These are phyloP conservation scores for Eremobia ochroleuca DNA, from an alignment of 2,888 invertebrate species.

Conservation along the genomic window DNA sequence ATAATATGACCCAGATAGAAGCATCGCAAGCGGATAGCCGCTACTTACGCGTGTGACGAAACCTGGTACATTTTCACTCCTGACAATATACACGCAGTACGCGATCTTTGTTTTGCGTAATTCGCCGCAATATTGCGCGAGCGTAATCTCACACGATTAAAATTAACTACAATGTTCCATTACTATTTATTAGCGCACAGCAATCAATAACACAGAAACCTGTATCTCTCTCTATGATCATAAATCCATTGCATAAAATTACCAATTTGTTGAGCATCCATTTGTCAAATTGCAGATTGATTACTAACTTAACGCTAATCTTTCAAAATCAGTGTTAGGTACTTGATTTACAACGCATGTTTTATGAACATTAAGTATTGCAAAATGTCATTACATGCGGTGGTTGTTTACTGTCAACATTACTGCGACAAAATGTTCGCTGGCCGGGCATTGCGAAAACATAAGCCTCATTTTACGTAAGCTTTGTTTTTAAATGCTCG, in stretches of 20 bases:
- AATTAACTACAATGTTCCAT: conserved; percentile 57
- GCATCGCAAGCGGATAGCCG: conserved; percentile 80
- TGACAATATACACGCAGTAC: conserved; percentile 83
- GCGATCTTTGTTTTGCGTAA: conserved; percentile 84
- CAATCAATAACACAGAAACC: conserved; percentile 48
- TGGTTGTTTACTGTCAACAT: conserved; percentile 54
- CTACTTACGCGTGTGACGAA: conserved; percentile 77
- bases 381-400: conserved; percentile 61
- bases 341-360: conserved; percentile 63
- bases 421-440: conserved; percentile 47
- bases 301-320: conserved; percentile 51
- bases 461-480: conserved; percentile 64
- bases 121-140: conserved; percentile 63
- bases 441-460: conserved; percentile 65
- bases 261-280: conserved; percentile 50
- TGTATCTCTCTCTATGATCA: conserved; percentile 34
- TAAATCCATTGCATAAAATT: conserved; percentile 59
- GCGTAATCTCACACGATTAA: conserved; percentile 66
- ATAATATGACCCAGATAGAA: conserved; percentile 87
- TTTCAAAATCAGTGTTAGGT: conserved; percentile 60
- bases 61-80: conserved; percentile 80
- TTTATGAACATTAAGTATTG: conserved; percentile 60
- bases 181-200: conserved; percentile 52
- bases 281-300: conserved; percentile 62
- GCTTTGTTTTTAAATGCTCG: conserved; percentile 55